Evolutionary conservation across 2,797 vertebrate genomes (phyloP), one percentile per base, ranked within the genome.

Genomic region (Leucoraja ocellata): DNA sequence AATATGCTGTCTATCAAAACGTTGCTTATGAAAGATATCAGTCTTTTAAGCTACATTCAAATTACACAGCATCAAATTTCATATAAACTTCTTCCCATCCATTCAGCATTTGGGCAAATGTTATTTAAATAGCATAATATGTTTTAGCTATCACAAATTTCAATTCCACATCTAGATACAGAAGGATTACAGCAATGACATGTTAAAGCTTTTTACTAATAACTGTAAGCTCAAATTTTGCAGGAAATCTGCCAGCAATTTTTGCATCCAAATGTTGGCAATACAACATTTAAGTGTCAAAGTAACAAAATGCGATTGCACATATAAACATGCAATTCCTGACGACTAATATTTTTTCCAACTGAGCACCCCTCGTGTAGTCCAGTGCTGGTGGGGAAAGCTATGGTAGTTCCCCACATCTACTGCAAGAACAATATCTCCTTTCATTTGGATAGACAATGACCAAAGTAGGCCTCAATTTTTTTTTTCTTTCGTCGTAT

Each of bases 121-220:
- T 84, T 90, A n/a, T 68, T 90, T 63, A 90, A 90, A 68, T 68
- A 90, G 32, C 28, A n/a, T 68, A n/a, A 68, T 68, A 90, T 63
- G 58, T 68, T 32, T 90, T n/a, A 90, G 61, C 14, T 68, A 65
- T 65, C 23, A 63, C 7, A 28, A 23, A 11, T 25, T 90, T 90
- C 14, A 90, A 90, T 65, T 88, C 84, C 39, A 39, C 25, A 88
- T 32, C 14, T 1, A 68, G 63, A 90, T 90, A 79, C 80, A 54
- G 80, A n/a, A 90, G n/a, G 14, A 63, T 61, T 11, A 90, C 28
- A 90, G 84, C n/a, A 18, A 6, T 90, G n/a, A 65, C 32, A 28
- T 18, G n/a, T 2, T n/a, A 90, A 63, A 32, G 11, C 10, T 90
- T 74, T 63, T 36, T n/a, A 90, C n/a, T 2, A 90, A 90, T 65